Evolutionary conservation across 2,888 invertebrate genomes (phyloP), one percentile per base, ranked within the genome.

Genomic region (Spicauda simplicius): DNA sequence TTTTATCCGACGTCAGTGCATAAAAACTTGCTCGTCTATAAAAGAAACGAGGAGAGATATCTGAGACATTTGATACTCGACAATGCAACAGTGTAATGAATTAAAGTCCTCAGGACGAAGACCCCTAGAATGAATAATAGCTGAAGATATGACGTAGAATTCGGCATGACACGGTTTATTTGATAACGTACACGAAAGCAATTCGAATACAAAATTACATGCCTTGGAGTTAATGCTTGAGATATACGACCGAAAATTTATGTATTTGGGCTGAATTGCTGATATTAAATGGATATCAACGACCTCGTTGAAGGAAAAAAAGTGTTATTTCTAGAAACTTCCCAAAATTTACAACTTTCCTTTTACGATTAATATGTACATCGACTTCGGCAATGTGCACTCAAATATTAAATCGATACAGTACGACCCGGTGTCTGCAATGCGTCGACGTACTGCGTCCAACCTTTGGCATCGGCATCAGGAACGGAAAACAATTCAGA

Each of bases 111-210:
- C 52, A 16, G 30, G 41, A 45, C 65, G 59, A 59, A 58, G 64
- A 53, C 52, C 58, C 41, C 25, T 18, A 16, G 16, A 16, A 16
- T n/a, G 16, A 48, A 66, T 59, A 59, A 55, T 60, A 59, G 59
- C 55, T 66, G 48, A 66, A 66, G 58, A 60, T 45, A 56, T 16
- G 48, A 20, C 45, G 25, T 19, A 52, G 19, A 53, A 52, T 64
- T 53, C 2, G 25, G 30, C 58, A 25, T 54, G 53, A 65, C 65
- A 65, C 45, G 59, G 45, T 65, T 65, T 59, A 59, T 65, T 54
- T 54, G 64, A 65, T 65, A 65, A 65, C 65, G 65, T 59, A 53
- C 65, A 65, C 65, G 65, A 65, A 59, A 53, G 53, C 59, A 59
- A 65, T 65, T 65, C 59, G 59, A 65, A 65, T 65, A 65, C 59